Evolutionary conservation across 2,888 invertebrate genomes (phyloP).

Genomic region (Spialia ferax): DNA sequence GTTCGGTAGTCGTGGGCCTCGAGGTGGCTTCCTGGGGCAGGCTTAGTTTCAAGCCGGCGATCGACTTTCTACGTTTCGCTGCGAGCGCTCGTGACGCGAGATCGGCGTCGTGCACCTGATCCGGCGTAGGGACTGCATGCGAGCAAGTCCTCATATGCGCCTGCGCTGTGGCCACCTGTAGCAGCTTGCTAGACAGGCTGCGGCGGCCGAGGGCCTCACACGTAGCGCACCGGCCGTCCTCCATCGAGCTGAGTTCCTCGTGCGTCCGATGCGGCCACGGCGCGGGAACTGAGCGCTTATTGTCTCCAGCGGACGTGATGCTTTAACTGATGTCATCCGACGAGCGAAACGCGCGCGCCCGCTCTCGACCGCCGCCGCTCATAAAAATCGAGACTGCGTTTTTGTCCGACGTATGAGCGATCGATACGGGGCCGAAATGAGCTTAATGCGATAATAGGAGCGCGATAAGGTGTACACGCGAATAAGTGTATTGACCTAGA

Average conservation of each 20-base stretch:
- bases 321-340: slow-evolving; percentile 86
- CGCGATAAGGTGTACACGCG: slow-evolving; percentile 83
- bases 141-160: slow-evolving; percentile 81
- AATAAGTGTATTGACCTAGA: slow-evolving; percentile 83
- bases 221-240: slow-evolving; percentile 79
- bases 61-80: slow-evolving; percentile 80
- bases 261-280: slow-evolving; percentile 80
- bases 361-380: slow-evolving; percentile 70
- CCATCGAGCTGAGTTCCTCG: slow-evolving; percentile 79
- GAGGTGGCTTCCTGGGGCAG: slow-evolving; percentile 66
- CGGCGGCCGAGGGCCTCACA: slow-evolving; percentile 81
- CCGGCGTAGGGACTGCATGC: slow-evolving; percentile 63
- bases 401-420: slow-evolving; percentile 65
- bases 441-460: slow-evolving; percentile 83
- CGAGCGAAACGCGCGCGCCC: slow-evolving; percentile 75
- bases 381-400: slow-evolving; percentile 74
- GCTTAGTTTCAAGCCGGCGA: slow-evolving; percentile 75
- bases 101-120: slow-evolving; percentile 67
- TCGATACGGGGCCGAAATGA: slow-evolving; percentile 80
- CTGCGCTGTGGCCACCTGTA: slow-evolving; percentile 82
- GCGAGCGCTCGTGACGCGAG: slow-evolving; percentile 78
- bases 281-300: slow-evolving; percentile 82
- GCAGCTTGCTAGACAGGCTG: slow-evolving; percentile 75
- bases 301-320: slow-evolving; percentile 80
- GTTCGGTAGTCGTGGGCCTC: slow-evolving; percentile 63